A percentile compares a stretch with the other conserved stretches of the same genome.
These are phyloP conservation scores for Siphamia tubifer DNA, from an alignment of 2,113 vertebrate species.

Conservation along the genomic window DNA sequence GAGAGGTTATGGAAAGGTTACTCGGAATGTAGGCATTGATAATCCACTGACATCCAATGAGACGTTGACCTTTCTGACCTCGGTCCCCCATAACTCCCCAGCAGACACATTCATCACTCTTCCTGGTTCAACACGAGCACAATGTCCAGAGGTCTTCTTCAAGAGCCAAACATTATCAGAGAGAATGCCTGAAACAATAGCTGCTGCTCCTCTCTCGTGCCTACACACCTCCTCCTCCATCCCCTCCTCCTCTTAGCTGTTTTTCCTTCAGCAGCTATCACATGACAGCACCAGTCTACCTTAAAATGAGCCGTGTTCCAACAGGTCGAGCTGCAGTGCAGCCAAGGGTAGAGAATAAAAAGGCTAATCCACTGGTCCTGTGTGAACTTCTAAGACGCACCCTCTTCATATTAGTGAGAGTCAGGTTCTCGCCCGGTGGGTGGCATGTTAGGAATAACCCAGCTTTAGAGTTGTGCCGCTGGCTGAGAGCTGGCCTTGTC, in stretches of 20 bases:
- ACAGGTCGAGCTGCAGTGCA: constrained; percentile 50
- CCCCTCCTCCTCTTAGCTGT: constrained; percentile 19
- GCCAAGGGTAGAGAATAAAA: constrained; percentile 57
- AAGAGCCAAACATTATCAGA: constrained; percentile 53
- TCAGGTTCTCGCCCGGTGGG: constrained; percentile 61
- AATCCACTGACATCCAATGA: constrained; percentile 68
- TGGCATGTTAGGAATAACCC: constrained; percentile 42
- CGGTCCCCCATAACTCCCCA: constrained; percentile 36
- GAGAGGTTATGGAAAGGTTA: constrained; percentile 65
- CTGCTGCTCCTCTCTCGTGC: constrained; percentile 18
- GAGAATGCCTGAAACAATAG: constrained; percentile 60
- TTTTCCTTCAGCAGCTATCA: constrained; percentile 56
- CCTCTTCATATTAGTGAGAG: constrained; percentile 40
- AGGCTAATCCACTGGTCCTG: constrained; percentile 47
- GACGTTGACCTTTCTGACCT: constrained; percentile 61
- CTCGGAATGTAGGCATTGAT: constrained; percentile 60
- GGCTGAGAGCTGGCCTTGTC: constrained; percentile 20
- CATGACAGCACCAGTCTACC: constrained; percentile 56
- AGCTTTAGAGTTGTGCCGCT: constrained; percentile 12
- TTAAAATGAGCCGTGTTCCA: constrained; percentile 54
- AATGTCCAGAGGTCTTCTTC: constrained; percentile 44
- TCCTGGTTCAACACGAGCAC: constrained; percentile 42
- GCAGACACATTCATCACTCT: constrained; percentile 75
- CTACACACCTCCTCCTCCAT: constrained; percentile 1
- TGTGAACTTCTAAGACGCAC: constrained; percentile 32